Percentiles rank a stretch among this genome's conserved stretches.
These are phyloP conservation scores for Phallusia fumigata DNA, from an alignment of 23 tunicate species.

Conservation along the genomic window DNA sequence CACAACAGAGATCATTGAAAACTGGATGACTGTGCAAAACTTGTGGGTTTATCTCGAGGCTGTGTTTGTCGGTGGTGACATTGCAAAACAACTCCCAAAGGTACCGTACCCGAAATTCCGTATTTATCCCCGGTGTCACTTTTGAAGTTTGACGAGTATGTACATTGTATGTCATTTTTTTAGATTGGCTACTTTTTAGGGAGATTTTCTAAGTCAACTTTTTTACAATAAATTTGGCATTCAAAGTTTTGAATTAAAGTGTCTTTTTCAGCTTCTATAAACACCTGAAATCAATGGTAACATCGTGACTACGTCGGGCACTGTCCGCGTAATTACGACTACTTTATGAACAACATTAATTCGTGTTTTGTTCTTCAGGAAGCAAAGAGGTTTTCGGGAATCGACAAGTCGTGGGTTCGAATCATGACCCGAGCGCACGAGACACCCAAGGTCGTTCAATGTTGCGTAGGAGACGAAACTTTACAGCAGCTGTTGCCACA, in stretches of 20 bases:
- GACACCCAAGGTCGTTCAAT: constrained; percentile 79
- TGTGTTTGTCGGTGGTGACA: constrained; percentile 97
- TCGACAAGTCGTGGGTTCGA: constrained; percentile 97
- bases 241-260: too few species aligned
- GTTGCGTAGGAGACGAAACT: constrained; percentile 97
- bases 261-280: too few species aligned
- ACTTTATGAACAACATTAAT: too few species aligned
- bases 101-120: constrained; percentile 9
- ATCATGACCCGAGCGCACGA: constrained; percentile 98
- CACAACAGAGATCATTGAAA: constrained; percentile 92
- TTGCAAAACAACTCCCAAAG: constrained; percentile 94
- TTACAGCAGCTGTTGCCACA: constrained; percentile 92
- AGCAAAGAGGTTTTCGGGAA: constrained; percentile 92
- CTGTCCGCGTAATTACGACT: too few species aligned
- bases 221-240: too few species aligned
- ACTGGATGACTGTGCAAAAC: constrained; percentile 97
- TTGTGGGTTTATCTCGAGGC: constrained; percentile 97
- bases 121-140: too few species aligned
- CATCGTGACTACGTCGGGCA: too few species aligned
- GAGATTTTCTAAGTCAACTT: too few species aligned
- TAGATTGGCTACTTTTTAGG: too few species aligned
- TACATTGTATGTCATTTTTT: too few species aligned
- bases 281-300: too few species aligned
- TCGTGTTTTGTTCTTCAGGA: constrained; percentile 37
- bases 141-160: too few species aligned